Conservation (phyloP, 1,140 invertebrate genomes). For the Dreissena rostriformis region DNA sequence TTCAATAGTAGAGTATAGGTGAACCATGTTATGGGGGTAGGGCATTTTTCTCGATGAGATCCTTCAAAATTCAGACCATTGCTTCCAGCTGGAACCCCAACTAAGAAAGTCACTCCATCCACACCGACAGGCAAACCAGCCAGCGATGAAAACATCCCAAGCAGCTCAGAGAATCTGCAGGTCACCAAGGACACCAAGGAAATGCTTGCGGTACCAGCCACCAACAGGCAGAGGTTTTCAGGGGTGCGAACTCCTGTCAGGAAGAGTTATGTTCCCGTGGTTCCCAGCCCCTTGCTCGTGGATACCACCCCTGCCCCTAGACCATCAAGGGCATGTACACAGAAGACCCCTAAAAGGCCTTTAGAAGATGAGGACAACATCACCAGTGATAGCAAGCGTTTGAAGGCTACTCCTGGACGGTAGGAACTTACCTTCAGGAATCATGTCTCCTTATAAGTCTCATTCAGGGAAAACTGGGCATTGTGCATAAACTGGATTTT, state of each 20-base stretch:
- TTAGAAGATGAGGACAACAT: conserved; percentile 27
- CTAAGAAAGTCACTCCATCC: too few species aligned
- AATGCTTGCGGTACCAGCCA: too few species aligned
- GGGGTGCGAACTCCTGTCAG: conserved; percentile 49
- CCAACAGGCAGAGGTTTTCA: not conserved
- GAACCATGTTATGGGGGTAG: too few species aligned
- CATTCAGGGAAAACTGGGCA: too few species aligned
- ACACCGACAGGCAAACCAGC: too few species aligned
- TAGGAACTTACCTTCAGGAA: too few species aligned
- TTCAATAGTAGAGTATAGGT: too few species aligned
- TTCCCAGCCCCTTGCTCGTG: conserved; percentile 72
- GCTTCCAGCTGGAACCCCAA: conserved; percentile 40
- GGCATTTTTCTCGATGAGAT: too few species aligned
- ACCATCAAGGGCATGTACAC: conserved; percentile 29
- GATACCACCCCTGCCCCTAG: conserved; percentile 68
- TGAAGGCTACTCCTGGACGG: conserved; percentile 9
- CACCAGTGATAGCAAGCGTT: conserved; percentile 16
- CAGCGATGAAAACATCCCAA: conserved; percentile 11
- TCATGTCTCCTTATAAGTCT: too few species aligned
- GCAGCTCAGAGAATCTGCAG: too few species aligned
- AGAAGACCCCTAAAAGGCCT: conserved; percentile 27
- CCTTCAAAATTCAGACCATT: not conserved
- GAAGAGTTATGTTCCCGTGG: conserved; percentile 68
- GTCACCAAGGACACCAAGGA: not conserved
- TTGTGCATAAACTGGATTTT: too few species aligned